Conservation (phyloP, 2,888 invertebrate genomes). For the Phymatocera aterrima region DNA sequence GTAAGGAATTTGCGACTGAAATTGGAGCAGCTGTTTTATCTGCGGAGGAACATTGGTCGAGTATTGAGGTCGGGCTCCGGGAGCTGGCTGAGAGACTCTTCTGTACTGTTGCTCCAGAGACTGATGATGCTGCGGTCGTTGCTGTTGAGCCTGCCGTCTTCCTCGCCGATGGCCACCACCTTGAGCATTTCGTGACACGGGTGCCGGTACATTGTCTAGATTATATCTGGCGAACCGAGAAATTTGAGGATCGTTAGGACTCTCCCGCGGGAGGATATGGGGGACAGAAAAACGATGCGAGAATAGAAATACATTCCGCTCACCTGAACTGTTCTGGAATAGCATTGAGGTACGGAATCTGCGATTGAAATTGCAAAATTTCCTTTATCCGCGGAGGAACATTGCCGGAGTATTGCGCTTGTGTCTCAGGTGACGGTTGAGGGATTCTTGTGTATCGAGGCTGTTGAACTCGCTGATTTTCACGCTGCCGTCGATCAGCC, state of each 20-base stretch:
- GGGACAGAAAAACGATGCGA: neutral
- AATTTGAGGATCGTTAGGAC: neutral
- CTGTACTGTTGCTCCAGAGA: constrained; percentile 59
- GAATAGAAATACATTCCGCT: neutral
- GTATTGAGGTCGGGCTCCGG: constrained; percentile 64
- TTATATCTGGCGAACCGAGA: neutral
- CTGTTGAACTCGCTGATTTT: constrained; percentile 51
- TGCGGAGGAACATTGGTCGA: constrained; percentile 64
- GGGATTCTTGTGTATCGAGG: constrained; percentile 46
- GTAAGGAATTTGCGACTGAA: constrained; percentile 69
- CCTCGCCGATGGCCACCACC: constrained; percentile 54
- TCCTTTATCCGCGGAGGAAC: constrained; percentile 60
- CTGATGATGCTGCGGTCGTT: constrained; percentile 51
- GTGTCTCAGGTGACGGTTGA: constrained; percentile 47
- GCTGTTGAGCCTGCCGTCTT: constrained; percentile 60
- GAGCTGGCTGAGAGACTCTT: constrained; percentile 60
- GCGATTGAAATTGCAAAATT: constrained; percentile 67
- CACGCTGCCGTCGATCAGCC: constrained; percentile 52
- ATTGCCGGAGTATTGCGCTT: constrained; percentile 53
- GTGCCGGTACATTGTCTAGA: neutral
- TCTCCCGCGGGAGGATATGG: neutral
- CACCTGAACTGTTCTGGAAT: constrained; percentile 69
- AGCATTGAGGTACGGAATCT: constrained; percentile 68
- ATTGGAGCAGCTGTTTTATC: constrained; percentile 65
- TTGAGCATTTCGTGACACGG: neutral